Base-by-base conservation (phyloP, 1,140 invertebrate genomes). In the Leptopilina boulardi region DNA sequence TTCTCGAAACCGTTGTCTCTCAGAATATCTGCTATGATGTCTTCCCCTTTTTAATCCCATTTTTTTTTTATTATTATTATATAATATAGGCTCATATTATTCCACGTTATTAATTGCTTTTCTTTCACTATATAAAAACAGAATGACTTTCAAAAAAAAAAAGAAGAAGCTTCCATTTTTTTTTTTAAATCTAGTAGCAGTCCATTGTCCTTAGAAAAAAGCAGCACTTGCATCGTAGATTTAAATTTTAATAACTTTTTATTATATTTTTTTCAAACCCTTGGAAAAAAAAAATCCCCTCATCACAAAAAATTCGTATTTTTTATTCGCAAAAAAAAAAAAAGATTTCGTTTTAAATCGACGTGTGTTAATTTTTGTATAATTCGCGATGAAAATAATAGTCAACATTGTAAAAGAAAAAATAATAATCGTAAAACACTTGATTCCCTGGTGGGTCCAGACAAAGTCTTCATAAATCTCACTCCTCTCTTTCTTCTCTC, bases 391-490 rank as follows among this genome's bases (percentile, higher is more conserved):
- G 59, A 66, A 26, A 59, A 59, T 59, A 59, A 66, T 66, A 30
- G 59, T 30, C 11, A 23, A 30, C 23, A n/a, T 34, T n/a, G 11
- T 66, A 23, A 66, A 66, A 66, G n/a, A n/a, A n/a, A n/a, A n/a
- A n/a, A n/a, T n/a, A n/a, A n/a, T n/a, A 66, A 66, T 66, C 23
- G 15, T 66, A 66, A 66, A 66, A 66, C 59, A 66, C 59, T 66
- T 66, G 59, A 66, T 66, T 15, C 26, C 59, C 59, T 30, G 59
- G 26, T 30, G 59, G 23, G 59, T 66, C 23, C 59, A n/a, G n/a
- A n/a, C n/a, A 66, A 66, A 66, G 59, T 34, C 59, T 66, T 66
- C 59, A 66, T 66, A 66, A 66, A 66, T 66, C 59, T 66, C 26
- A 34, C 26, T 1, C n/a, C n/a, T n/a, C n/a, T n/a, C 15, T n/a